phyloP scores from a whole-genome alignment of 2,888 invertebrate genomes.

The Dysmachus trigonus region DNA sequence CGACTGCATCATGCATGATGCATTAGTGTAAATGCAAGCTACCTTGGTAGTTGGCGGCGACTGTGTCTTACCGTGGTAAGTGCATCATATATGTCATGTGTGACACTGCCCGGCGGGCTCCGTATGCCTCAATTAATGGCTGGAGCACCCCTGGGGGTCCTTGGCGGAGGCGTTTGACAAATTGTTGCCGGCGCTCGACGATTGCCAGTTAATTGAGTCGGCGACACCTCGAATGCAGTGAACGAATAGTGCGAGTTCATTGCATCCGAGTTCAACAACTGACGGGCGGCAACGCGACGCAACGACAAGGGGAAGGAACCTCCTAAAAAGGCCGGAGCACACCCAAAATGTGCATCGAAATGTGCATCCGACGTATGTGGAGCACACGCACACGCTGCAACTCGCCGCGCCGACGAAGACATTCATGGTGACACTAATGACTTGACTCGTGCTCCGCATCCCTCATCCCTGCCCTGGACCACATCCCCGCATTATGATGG shows the following conservation, averaged over 20 bases:
- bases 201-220: background rate
- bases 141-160: background rate
- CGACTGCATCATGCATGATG: background rate
- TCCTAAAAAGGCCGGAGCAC: background rate
- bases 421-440: constrained; percentile 20
- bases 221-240: background rate
- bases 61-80: background rate
- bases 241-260: too few species aligned
- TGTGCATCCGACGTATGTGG: background rate
- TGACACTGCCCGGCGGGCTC: background rate
- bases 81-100: background rate
- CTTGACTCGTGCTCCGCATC: too few species aligned
- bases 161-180: background rate
- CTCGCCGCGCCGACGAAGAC: background rate
- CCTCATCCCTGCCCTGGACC: too few species aligned
- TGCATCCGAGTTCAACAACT: background rate
- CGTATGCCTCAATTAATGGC: background rate
- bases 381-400: background rate
- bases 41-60: background rate
- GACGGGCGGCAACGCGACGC: background rate
- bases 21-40: background rate
- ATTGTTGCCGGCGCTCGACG: background rate
- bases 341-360: background rate
- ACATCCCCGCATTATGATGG: background rate
- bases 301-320: background rate